Percentiles rank a stretch among this genome's conserved stretches.
Evolutionary conservation across 2,888 invertebrate genomes (phyloP).

Genomic region (Agonopterix arenella): DNA sequence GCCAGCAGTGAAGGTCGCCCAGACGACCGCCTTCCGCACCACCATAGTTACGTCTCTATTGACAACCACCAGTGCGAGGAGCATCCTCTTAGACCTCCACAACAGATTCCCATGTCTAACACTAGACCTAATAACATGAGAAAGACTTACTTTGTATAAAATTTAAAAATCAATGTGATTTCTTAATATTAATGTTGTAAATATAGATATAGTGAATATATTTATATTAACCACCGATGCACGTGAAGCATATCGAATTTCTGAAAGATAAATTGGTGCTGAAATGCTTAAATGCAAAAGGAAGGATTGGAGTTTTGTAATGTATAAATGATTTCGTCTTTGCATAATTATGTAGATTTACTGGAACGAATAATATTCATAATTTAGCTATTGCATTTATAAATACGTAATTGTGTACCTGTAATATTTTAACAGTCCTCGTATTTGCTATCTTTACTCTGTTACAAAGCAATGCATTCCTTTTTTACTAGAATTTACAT

Average conservation of each 20-base stretch:
- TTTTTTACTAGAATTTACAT: constrained; percentile 19
- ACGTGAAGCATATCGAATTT: constrained; percentile 4
- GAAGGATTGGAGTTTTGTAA: background rate
- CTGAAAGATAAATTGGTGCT: constrained; percentile 1
- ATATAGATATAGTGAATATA: constrained; percentile 26
- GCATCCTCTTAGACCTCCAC: constrained; percentile 63
- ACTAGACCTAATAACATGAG: constrained; percentile 60
- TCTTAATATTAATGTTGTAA: constrained; percentile 13
- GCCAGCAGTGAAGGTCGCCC: constrained; percentile 75
- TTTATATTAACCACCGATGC: constrained; percentile 10
- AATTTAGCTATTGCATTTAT: constrained; percentile 9
- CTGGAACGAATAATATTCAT: background rate
- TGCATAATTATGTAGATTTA: background rate
- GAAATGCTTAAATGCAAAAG: background rate
- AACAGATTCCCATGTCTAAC: constrained; percentile 68
- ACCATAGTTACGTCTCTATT: constrained; percentile 76
- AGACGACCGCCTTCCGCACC: constrained; percentile 70
- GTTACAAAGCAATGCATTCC: constrained; percentile 43
- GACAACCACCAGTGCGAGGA: constrained; percentile 73
- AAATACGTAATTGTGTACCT: constrained; percentile 16
- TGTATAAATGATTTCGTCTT: background rate
- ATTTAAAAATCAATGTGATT: constrained; percentile 27
- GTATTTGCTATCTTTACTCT: constrained; percentile 5
- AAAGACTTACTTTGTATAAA: constrained; percentile 72
- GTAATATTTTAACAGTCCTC: constrained; percentile 6